Evolutionary conservation across 2,797 vertebrate genomes (phyloP).

Genomic region (Mareca penelope): DNA sequence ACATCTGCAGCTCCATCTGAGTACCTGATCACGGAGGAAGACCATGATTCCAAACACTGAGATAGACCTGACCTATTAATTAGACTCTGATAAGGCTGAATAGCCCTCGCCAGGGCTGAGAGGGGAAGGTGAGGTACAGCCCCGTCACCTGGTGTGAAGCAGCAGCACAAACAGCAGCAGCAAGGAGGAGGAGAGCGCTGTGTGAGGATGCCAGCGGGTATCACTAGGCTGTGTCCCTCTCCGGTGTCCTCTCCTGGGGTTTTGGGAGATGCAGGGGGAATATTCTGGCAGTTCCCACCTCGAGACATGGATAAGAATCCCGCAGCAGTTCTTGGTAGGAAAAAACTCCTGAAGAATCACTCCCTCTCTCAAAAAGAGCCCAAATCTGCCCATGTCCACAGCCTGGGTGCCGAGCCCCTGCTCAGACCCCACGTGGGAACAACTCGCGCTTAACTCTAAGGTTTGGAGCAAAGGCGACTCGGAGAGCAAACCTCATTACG

Average conservation of each 20-base stretch:
- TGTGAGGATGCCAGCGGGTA: fast-evolving
- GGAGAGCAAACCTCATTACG: slow-evolving; percentile 5
- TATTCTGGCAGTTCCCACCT: not conserved
- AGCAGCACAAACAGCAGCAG: not conserved
- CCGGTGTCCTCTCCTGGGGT: not conserved
- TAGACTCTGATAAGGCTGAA: not conserved
- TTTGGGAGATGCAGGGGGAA: not conserved
- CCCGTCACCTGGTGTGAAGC: not conserved
- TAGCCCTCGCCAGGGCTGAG: fast-evolving
- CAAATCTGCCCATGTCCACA: not conserved
- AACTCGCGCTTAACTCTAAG: not conserved
- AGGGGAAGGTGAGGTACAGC: not conserved
- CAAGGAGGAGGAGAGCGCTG: not conserved
- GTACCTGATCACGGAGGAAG: not conserved
- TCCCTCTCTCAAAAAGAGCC: no score
- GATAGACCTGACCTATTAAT: not conserved
- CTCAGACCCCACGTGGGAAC: not conserved
- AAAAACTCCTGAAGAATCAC: not conserved
- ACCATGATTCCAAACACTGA: not conserved
- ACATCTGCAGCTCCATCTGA: not conserved
- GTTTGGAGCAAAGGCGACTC: not conserved
- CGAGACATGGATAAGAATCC: not conserved
- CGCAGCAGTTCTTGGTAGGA: not conserved
- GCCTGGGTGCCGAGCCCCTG: not conserved
- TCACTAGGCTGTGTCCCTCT: fast-evolving